phyloP scores from a whole-genome alignment of 2,113 vertebrate genomes.

The Typhlomys cinereus region DNA sequence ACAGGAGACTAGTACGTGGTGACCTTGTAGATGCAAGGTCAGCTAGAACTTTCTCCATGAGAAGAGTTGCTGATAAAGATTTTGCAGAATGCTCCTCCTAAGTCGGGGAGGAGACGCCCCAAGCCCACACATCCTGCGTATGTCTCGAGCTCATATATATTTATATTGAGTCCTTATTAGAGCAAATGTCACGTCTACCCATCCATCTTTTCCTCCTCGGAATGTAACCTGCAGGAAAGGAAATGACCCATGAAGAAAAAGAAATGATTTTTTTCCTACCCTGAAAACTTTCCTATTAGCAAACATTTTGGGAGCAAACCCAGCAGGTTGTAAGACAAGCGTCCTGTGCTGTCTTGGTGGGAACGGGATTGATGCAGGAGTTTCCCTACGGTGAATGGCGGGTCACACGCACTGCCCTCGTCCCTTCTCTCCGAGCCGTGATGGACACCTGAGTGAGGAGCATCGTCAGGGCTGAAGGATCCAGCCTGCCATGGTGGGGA shows the following conservation, averaged over 20 bases:
- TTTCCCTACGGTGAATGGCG: no score
- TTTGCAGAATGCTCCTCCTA: neutral
- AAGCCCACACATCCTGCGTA: no score
- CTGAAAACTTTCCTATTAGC: neutral
- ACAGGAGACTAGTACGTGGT: neutral
- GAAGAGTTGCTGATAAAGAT: neutral
- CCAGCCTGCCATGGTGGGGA: no score
- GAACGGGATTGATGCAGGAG: neutral
- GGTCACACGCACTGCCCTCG: no score
- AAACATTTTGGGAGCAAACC: slow-evolving; percentile 52
- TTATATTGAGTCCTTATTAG: slow-evolving; percentile 28
- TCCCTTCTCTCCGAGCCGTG: no score
- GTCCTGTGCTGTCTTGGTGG: neutral
- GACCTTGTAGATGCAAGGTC: neutral
- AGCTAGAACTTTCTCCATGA: neutral
- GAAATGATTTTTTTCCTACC: slow-evolving; percentile 26
- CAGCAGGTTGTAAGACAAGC: neutral
- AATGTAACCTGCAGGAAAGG: slow-evolving; percentile 33
- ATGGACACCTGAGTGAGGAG: no score
- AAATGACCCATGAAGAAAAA: slow-evolving; percentile 69
- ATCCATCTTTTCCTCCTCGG: neutral
- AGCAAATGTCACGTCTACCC: slow-evolving; percentile 56
- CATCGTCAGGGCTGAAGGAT: no score
- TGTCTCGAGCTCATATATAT: slow-evolving; percentile 5
- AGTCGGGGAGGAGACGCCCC: neutral